Conservation (phyloP, 2,797 vertebrate species). For the Mormyrus hasselquistii region DNA sequence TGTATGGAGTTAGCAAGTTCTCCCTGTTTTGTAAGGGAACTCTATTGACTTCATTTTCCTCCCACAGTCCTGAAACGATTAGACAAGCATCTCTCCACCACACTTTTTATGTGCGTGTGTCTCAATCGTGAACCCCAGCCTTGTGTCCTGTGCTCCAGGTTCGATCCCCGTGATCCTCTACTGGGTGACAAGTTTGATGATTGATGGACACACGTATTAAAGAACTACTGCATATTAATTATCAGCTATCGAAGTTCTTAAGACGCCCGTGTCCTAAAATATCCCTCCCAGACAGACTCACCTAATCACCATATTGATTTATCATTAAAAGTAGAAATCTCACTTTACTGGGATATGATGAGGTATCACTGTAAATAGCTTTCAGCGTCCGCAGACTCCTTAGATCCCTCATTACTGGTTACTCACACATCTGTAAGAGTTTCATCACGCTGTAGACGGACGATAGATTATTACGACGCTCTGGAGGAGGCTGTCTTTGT, state of each 20-base stretch:
- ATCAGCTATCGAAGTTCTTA: constrained; percentile 32
- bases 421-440: not conserved
- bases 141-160: not conserved
- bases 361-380: not conserved
- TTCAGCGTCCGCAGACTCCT: not conserved
- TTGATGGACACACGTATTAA: constrained; percentile 27
- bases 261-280: constrained; percentile 36
- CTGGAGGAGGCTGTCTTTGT: not conserved
- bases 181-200: not conserved
- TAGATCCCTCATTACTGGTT: not conserved
- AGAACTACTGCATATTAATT: constrained; percentile 34
- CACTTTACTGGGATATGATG: not conserved
- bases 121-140: not conserved
- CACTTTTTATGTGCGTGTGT: not conserved
- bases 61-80: not conserved
- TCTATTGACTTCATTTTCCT: not conserved
- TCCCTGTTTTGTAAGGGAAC: not conserved
- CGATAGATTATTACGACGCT: not conserved
- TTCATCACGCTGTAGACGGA: not conserved
- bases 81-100: not conserved
- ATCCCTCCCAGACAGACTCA: constrained; percentile 23
- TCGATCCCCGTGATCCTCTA: not conserved
- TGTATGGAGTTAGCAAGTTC: not conserved
- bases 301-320: constrained; percentile 51
- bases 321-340: constrained; percentile 44